Percentiles rank a stretch among this genome's conserved stretches.
Evolutionary conservation across 1,140 invertebrate genomes (phyloP).

Genomic region (Drosophila sproati): DNA sequence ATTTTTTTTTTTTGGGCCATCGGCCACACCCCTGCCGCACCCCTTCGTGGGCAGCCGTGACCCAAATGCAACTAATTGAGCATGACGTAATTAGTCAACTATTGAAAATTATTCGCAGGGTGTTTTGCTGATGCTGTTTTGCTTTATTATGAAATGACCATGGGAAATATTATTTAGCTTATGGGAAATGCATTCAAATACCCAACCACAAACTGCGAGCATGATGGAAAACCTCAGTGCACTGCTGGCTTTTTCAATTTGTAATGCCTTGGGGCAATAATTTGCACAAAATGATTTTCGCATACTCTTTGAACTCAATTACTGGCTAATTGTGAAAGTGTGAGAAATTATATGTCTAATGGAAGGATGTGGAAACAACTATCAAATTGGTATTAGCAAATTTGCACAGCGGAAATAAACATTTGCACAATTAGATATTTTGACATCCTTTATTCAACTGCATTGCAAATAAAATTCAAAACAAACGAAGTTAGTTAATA

Average conservation of each 20-base stretch:
- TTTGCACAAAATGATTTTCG: constrained; percentile 9
- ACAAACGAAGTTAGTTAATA: too few relatives aligned
- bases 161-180: constrained; percentile 50
- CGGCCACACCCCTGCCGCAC: constrained; percentile 44
- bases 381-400: background rate
- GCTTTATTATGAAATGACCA: constrained; percentile 32
- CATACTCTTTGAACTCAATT: constrained; percentile 17
- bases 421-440: background rate
- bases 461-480: too few relatives aligned
- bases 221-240: constrained; percentile 16
- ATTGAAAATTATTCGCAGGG: constrained; percentile 57
- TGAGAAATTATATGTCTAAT: background rate
- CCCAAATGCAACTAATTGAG: constrained; percentile 75
- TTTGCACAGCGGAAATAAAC: background rate
- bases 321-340: background rate
- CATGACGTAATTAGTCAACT: constrained; percentile 78
- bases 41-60: constrained; percentile 27
- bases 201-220: constrained; percentile 41
- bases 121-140: constrained; percentile 42
- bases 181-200: constrained; percentile 52
- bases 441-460: too few relatives aligned
- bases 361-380: background rate
- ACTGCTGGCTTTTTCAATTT: constrained; percentile 16
- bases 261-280: constrained; percentile 6
- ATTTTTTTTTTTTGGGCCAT: constrained; percentile 11